Base-by-base conservation (phyloP, 1,140 invertebrate genomes). In the Galleria mellonella region DNA sequence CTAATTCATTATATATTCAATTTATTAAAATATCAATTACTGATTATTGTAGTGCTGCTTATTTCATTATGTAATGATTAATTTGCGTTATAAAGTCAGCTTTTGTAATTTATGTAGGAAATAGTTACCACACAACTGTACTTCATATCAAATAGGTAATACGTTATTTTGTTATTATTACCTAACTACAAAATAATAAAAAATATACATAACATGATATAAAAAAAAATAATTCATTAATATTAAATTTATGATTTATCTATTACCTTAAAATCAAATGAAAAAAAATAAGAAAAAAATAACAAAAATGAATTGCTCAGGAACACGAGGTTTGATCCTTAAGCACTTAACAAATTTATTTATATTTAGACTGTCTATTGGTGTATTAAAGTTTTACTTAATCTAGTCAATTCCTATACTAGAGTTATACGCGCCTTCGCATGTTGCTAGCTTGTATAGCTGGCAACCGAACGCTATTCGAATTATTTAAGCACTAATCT, bases 351-450 rank as follows among this genome's bases (percentile, higher is more conserved):
- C 66, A 68, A 77, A 69, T 66, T 60, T 60, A 61, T 65, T 61
- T 62, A 62, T 69, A 70, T 66, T 66, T 62, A 54, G 67, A 64
- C 57, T 63, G 57, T 72, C 66, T 81, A 84, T 79, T 73, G 63
- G 77, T 81, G 71, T 81, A 71, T 77, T 72, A 57, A 63, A 23
- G 64, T 74, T 55, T 79, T 71, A 73, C 76, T 76, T 84, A 82
- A 41, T 54, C 81, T 81, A 85, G 65, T 81, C 78, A 85, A 83
- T 83, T 83, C 81, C 78, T 83, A 83, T 59, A 57, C 75, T 82
- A 81, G 52, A 70, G 62, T 69, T 62, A 23, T 23, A 61, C 58
- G 61, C 59, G 62, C 66, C 51, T 49, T 57, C 33, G 27, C 42
- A 6, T 23, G 17, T 23, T 23, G 36, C 27, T 13, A 17, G 29